Evolutionary conservation across 2,113 vertebrate genomes (phyloP).

Genomic region (Sterrhoptilus dennistouni): DNA sequence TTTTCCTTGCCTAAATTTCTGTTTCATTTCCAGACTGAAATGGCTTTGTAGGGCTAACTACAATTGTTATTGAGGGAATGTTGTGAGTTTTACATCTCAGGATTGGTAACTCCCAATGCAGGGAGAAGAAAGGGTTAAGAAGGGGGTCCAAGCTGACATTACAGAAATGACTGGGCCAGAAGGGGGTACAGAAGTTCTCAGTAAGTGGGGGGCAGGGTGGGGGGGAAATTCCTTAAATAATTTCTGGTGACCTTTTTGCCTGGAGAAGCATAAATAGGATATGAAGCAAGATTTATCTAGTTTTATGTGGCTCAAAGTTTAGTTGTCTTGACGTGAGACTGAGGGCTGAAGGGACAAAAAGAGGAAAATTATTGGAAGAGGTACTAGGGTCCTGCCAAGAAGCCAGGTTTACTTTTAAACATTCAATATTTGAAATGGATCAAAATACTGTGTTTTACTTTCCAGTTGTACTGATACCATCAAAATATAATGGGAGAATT

Average conservation of each 20-base stretch:
- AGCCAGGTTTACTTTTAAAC: background rate
- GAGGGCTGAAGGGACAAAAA: background rate
- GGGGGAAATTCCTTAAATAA: background rate
- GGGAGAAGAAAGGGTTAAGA: background rate
- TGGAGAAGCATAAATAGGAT: background rate
- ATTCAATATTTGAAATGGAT: background rate
- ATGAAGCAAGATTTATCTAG: background rate
- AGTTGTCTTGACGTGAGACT: background rate
- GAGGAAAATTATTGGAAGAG: background rate
- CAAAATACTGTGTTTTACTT: background rate
- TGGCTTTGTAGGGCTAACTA: background rate
- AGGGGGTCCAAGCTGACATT: background rate
- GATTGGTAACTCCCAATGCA: background rate
- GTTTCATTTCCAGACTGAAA: background rate
- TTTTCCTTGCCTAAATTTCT: background rate
- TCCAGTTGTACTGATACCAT: background rate
- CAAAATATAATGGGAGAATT: background rate
- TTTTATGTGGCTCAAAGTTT: background rate
- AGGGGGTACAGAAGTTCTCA: background rate
- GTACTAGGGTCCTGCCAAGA: background rate
- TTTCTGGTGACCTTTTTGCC: background rate
- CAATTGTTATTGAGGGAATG: background rate
- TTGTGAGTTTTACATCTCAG: background rate
- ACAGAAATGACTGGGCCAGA: background rate
- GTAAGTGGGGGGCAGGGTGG: background rate